phyloP scores from a whole-genome alignment of 1,140 invertebrate species.

The Lordiphosa stackelbergi region DNA sequence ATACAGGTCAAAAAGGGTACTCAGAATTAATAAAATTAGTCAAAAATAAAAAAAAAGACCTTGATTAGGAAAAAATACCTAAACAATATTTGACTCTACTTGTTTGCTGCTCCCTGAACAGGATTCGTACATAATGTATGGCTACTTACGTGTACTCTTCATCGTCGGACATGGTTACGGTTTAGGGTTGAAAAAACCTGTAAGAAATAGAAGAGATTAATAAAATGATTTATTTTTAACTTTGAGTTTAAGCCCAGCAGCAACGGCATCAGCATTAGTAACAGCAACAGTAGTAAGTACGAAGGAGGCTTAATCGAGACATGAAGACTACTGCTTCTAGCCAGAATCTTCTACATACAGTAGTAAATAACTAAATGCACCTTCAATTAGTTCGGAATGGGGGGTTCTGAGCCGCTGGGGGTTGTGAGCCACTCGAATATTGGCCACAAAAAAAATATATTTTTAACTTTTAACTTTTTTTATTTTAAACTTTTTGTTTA shows the following conservation, averaged over 20 bases:
- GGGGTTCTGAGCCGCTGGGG: no score
- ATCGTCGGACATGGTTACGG: constrained; percentile 84
- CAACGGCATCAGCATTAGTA: no score
- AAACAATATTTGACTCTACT: neutral
- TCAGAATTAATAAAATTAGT: constrained; percentile 19
- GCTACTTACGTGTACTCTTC: constrained; percentile 85
- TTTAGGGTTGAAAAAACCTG: constrained; percentile 80
- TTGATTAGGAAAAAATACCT: constrained; percentile 6
- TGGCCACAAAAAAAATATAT: no score
- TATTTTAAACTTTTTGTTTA: no score
- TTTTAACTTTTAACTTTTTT: no score
- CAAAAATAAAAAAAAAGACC: constrained; percentile 3
- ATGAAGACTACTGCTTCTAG: no score
- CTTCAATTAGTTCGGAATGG: no score
- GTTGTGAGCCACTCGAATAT: no score
- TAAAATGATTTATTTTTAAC: neutral
- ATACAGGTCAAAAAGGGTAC: constrained; percentile 66
- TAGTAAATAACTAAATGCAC: no score
- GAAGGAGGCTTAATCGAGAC: no score
- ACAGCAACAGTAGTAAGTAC: no score
- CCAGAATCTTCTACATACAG: no score
- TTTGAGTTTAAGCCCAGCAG: neutral
- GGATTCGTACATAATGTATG: neutral
- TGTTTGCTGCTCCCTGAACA: constrained; percentile 22
- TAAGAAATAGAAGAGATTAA: constrained; percentile 46